A percentile compares a stretch with the other conserved stretches of the same genome.
Conservation (phyloP, 2,113 vertebrate genomes). For the Oryzias javanicus region DNA sequence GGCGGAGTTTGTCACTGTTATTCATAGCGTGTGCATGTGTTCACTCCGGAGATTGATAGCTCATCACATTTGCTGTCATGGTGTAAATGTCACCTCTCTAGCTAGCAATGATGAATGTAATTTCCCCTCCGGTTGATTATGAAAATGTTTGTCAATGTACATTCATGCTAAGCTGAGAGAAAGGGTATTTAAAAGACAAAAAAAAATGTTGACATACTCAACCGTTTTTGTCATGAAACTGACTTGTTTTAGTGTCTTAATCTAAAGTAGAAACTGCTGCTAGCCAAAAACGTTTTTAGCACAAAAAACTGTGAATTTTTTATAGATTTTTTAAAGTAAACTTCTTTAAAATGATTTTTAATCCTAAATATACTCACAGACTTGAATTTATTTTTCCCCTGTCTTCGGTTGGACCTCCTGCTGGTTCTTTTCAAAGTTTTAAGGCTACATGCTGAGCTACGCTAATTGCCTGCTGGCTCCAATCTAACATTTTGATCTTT, state of each 20-base stretch:
- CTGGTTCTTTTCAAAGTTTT: background rate
- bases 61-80: conserved; percentile 57
- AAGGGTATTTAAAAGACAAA: background rate
- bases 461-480: background rate
- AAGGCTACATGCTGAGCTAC: background rate
- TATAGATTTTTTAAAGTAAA: background rate
- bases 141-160: conserved; percentile 19
- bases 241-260: too few relatives aligned
- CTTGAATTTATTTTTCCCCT: background rate
- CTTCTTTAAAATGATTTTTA: too few relatives aligned
- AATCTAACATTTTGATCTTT: conserved; percentile 1
- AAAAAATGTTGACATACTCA: too few relatives aligned
- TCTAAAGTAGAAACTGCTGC: too few relatives aligned
- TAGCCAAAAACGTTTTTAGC: background rate
- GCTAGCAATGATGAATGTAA: conserved; percentile 49
- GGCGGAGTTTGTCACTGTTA: conserved; percentile 35
- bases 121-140: conserved; percentile 39
- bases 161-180: background rate
- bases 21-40: conserved; percentile 32
- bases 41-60: conserved; percentile 51
- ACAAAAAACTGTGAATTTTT: background rate
- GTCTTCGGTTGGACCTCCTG: background rate
- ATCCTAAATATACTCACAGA: background rate
- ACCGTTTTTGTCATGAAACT: too few relatives aligned
- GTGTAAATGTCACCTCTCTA: conserved; percentile 63